These are phyloP conservation scores for Brachyptera risi DNA, from an alignment of 2,888 invertebrate genomes.

Conservation along the genomic window DNA sequence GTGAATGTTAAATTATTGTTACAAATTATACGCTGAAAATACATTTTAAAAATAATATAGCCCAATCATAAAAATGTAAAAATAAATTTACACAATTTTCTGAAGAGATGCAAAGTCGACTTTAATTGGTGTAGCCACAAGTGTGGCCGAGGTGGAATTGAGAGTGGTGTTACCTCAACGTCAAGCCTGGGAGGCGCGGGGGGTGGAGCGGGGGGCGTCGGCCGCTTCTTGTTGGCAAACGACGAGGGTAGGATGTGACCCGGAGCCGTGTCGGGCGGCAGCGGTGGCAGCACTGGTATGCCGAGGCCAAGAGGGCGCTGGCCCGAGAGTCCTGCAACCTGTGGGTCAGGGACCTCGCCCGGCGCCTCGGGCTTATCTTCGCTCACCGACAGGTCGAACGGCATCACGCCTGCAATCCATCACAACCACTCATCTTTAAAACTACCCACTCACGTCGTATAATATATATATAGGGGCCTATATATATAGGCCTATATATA, in stretches of 20 bases:
- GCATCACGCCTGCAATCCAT: conserved; percentile 43
- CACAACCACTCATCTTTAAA: too few species aligned
- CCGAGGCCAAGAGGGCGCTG: conserved; percentile 71
- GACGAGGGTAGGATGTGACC: conserved; percentile 50
- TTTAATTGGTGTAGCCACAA: too few species aligned
- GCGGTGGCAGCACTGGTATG: conserved; percentile 48
- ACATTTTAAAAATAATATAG: too few species aligned
- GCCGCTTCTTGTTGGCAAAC: conserved; percentile 46
- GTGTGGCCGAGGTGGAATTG: too few species aligned
- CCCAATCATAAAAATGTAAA: too few species aligned
- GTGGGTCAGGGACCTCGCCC: conserved; percentile 73
- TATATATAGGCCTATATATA: too few species aligned
- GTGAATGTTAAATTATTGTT: too few species aligned
- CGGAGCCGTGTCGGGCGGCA: conserved; percentile 46
- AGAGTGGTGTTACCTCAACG: conserved; percentile 58
- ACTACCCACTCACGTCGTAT: too few species aligned
- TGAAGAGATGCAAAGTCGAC: too few species aligned
- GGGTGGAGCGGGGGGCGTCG: conserved; percentile 54
- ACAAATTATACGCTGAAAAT: too few species aligned
- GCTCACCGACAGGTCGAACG: conserved; percentile 48
- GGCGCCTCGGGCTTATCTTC: conserved; percentile 63
- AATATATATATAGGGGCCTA: too few species aligned
- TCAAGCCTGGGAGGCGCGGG: conserved; percentile 56
- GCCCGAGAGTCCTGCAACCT: conserved; percentile 71
- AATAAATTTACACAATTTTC: too few species aligned